Base-by-base conservation (phyloP, 1,140 invertebrate genomes). In the Phenacoccus solenopsis region DNA sequence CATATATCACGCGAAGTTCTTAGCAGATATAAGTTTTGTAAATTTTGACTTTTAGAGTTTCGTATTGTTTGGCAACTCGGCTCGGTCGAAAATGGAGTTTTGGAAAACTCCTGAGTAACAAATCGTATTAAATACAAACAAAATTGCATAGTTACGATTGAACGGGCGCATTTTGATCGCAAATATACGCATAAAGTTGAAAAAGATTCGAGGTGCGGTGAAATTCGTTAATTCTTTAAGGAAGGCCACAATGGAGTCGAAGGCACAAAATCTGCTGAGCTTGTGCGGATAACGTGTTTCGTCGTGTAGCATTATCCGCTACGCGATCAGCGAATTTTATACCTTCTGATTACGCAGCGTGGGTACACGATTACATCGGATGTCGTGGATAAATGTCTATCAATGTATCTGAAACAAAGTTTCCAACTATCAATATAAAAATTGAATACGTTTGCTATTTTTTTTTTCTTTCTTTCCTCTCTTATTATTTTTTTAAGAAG, bases 11-110 rank as follows among this genome's bases (percentile, higher is more conserved):
- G n/a, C n/a, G 38, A 49, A 49, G 12, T 49, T 49, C 38, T 49
- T 49, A 49, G 12, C 38, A 49, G 38, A 49, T 49, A 49, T 49
- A 49, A 49, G 38, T 49, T 49, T 49, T 49, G 38, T 49, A 49
- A 49, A 49, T 49, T 49, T 49, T 49, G 38, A 49, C 38, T 49
- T 49, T 49, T 49, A 49, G 38, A 49, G 38, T 49, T 49, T 49
- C 38, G 38, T 49, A 49, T 49, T 49, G 20, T 49, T 49, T 49
- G 38, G 38, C 20, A 49, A 49, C 38, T 49, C 20, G 12, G 12
- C 20, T 49, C 38, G 38, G 38, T 49, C 38, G 38, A 49, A 49
- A 49, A 49, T 49, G 38, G 38, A 49, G 38, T 49, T 49, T 49
- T n/a, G 12, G 38, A 49, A n/a, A 49, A 49, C 38, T 49, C 20